phyloP scores from a whole-genome alignment of 2,113 vertebrate species.

The Scalopus aquaticus region DNA sequence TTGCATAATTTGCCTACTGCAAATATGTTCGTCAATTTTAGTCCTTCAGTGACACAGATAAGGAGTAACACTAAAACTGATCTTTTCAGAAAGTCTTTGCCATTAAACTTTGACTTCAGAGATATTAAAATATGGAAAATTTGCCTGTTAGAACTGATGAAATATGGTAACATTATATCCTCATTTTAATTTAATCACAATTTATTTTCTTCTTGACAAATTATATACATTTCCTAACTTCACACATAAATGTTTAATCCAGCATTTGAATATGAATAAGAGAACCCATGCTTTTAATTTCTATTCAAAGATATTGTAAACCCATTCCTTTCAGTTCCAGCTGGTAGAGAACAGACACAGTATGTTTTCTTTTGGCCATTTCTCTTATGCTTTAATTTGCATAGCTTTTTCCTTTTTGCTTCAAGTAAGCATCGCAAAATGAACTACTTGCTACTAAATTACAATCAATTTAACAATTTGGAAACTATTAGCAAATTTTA shows the following conservation, averaged over 20 bases:
- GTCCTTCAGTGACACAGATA: background rate
- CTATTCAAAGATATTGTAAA: conserved; percentile 26
- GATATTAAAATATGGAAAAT: background rate
- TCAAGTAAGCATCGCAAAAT: conserved; percentile 51
- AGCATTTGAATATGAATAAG: background rate
- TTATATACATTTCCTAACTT: background rate
- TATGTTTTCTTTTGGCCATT: background rate
- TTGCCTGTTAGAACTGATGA: background rate
- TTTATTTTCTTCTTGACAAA: conserved; percentile 42
- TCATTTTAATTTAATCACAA: background rate
- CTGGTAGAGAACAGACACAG: background rate
- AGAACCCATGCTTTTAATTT: background rate
- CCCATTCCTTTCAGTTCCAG: background rate
- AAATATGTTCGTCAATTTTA: background rate
- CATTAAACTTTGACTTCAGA: conserved; percentile 19
- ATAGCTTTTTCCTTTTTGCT: background rate
- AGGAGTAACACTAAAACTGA: background rate
- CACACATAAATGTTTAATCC: background rate
- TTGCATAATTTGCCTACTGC: background rate
- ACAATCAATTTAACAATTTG: conserved; percentile 65
- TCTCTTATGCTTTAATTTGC: background rate
- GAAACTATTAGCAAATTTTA: conserved; percentile 62
- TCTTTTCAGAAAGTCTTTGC: background rate
- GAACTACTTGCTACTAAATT: conserved; percentile 53
- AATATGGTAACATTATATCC: background rate